A percentile compares a stretch with the other conserved stretches of the same genome.
Evolutionary conservation across 2,888 invertebrate genomes (phyloP).

Genomic region (Caenorhabditis parvicauda): DNA sequence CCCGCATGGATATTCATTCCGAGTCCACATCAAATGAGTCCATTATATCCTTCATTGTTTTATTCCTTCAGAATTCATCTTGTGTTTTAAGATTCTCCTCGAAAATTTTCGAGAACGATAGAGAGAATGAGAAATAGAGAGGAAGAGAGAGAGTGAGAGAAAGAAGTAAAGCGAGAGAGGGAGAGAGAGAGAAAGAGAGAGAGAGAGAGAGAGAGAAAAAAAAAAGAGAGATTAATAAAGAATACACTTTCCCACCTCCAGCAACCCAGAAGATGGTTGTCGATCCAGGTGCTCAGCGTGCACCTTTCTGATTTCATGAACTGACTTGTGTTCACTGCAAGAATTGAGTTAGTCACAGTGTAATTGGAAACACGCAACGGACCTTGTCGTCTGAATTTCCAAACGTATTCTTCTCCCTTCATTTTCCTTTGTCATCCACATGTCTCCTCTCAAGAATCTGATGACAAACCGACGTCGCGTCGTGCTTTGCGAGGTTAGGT

Average conservation of each 20-base stretch:
- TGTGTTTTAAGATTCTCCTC: too few species aligned
- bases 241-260: slow-evolving; percentile 10
- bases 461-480: too few species aligned
- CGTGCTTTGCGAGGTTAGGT: too few species aligned
- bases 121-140: slow-evolving; percentile 1
- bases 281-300: slow-evolving; percentile 5
- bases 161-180: slow-evolving; percentile 11
- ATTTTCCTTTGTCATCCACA: too few species aligned
- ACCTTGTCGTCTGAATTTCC: too few species aligned
- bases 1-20: slow-evolving; percentile 8
- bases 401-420: too few species aligned
- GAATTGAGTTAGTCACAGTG: too few species aligned
- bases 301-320: neutral
- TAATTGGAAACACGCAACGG: too few species aligned
- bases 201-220: slow-evolving; percentile 2
- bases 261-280: neutral
- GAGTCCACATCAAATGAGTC: too few species aligned
- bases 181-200: slow-evolving; percentile 3
- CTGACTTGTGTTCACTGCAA: slow-evolving; percentile 1
- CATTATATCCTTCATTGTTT: too few species aligned
- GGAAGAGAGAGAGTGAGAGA: slow-evolving; percentile 13
- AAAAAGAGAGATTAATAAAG: slow-evolving; percentile 4
- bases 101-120: slow-evolving; percentile 12
- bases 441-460: too few species aligned
- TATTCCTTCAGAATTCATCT: too few species aligned